Percentiles rank a stretch among this genome's conserved stretches.
These are phyloP conservation scores for Ypsolopha scabrella DNA, from an alignment of 2,888 invertebrate genomes.

Conservation along the genomic window DNA sequence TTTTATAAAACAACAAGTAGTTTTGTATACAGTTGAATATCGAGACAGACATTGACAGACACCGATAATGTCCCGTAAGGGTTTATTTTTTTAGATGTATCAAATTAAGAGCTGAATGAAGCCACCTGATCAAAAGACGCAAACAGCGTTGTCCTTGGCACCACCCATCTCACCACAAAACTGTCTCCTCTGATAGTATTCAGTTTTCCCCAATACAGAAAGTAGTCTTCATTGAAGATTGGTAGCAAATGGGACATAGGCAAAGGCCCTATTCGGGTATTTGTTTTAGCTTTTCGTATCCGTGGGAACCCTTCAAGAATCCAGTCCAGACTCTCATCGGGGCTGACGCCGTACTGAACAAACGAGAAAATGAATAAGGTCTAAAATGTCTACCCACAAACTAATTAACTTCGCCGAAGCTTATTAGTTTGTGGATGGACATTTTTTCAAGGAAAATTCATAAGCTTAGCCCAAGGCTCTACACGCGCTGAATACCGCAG, in stretches of 20 bases:
- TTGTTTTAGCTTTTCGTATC: constrained; percentile 60
- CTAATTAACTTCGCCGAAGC: too few species aligned
- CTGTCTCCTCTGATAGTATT: constrained; percentile 44
- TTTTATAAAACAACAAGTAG: too few species aligned
- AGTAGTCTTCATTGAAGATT: constrained; percentile 73
- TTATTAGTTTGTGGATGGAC: too few species aligned
- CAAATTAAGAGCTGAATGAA: not conserved
- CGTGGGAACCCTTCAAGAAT: constrained; percentile 55
- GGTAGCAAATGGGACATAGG: constrained; percentile 62
- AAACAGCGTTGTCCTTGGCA: constrained; percentile 68
- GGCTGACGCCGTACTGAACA: constrained; percentile 58
- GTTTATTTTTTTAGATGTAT: too few species aligned
- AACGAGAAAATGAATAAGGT: not conserved
- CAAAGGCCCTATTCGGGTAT: constrained; percentile 57
- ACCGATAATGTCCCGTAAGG: too few species aligned
- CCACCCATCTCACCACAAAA: constrained; percentile 69
- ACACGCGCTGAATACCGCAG: too few species aligned
- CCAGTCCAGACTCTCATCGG: constrained; percentile 46
- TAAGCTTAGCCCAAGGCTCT: too few species aligned
- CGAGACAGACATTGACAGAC: too few species aligned
- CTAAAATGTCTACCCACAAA: not conserved
- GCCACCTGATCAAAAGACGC: constrained; percentile 71
- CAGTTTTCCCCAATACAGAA: constrained; percentile 73
- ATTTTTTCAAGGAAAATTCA: too few species aligned
- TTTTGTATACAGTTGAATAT: too few species aligned